Evolutionary conservation across 2,113 vertebrate species (phyloP).

Genomic region (Polypterus senegalus): DNA sequence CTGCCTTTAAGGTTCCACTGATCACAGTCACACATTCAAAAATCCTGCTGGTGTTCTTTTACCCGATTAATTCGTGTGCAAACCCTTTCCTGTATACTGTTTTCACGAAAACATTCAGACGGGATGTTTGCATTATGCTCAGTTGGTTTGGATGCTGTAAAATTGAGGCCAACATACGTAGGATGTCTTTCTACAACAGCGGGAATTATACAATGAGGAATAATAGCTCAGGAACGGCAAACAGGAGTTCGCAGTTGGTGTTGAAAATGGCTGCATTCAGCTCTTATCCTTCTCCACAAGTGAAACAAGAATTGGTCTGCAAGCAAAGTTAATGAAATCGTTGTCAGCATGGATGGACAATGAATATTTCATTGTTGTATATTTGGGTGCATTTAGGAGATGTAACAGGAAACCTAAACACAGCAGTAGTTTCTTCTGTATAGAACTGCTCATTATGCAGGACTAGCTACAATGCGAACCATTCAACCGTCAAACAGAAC

Average conservation of each 20-base stretch:
- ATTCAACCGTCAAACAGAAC: too few species aligned
- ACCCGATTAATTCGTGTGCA: constrained; percentile 69
- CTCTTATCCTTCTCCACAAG: not conserved
- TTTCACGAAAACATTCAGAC: constrained; percentile 66
- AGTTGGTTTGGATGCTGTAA: constrained; percentile 64
- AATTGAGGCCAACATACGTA: constrained; percentile 51
- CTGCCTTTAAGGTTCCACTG: constrained; percentile 67
- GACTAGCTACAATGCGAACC: too few species aligned
- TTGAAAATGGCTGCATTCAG: constrained; percentile 6
- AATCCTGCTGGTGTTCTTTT: constrained; percentile 70
- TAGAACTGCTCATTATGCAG: too few species aligned
- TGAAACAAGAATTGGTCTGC: too few species aligned
- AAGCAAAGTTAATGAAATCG: too few species aligned
- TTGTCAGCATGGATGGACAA: too few species aligned
- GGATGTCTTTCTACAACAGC: constrained; percentile 28
- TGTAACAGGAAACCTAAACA: too few species aligned
- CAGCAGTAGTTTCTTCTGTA: too few species aligned
- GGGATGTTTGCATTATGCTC: constrained; percentile 63
- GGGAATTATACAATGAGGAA: constrained; percentile 19
- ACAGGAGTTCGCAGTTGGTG: not conserved
- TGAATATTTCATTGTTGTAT: too few species aligned
- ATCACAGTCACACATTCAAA: constrained; percentile 76
- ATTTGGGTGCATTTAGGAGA: too few species aligned
- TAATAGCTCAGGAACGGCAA: constrained; percentile 6
- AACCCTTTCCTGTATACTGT: constrained; percentile 71